Conservation (phyloP, 1,140 invertebrate species). For the Magallana gigas region DNA sequence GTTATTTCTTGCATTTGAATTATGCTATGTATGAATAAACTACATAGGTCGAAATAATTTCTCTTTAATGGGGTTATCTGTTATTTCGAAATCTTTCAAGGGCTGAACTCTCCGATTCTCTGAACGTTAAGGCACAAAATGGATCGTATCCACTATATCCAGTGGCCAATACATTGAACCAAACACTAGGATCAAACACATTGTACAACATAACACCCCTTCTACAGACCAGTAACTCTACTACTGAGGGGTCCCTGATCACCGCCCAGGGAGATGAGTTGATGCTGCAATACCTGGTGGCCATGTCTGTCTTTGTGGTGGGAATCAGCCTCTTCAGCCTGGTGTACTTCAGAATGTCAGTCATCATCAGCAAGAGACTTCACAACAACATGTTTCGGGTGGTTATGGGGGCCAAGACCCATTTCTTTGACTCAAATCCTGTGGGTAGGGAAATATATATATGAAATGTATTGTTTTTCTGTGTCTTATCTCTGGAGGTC, state of each 20-base stretch:
- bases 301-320: background rate
- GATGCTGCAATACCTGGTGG: background rate
- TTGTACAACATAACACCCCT: background rate
- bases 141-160: background rate
- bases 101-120: background rate
- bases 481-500: background rate
- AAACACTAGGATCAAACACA: background rate
- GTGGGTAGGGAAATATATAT: constrained; percentile 76
- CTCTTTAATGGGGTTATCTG: too few species aligned
- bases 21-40: too few species aligned
- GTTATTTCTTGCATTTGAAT: too few species aligned
- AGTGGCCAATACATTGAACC: background rate
- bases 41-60: too few species aligned
- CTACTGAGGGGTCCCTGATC: background rate
- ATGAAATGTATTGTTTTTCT: background rate
- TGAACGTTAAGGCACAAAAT: background rate
- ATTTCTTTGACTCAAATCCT: constrained; percentile 92
- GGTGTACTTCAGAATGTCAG: constrained; percentile 85
- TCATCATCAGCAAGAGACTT: constrained; percentile 86
- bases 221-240: background rate
- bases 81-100: background rate
- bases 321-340: constrained; percentile 81
- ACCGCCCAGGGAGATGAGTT: background rate
- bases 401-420: constrained; percentile 89
- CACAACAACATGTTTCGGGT: constrained; percentile 91